phyloP scores from a whole-genome alignment of 2,113 vertebrate genomes.

The Pedionomus torquatus region DNA sequence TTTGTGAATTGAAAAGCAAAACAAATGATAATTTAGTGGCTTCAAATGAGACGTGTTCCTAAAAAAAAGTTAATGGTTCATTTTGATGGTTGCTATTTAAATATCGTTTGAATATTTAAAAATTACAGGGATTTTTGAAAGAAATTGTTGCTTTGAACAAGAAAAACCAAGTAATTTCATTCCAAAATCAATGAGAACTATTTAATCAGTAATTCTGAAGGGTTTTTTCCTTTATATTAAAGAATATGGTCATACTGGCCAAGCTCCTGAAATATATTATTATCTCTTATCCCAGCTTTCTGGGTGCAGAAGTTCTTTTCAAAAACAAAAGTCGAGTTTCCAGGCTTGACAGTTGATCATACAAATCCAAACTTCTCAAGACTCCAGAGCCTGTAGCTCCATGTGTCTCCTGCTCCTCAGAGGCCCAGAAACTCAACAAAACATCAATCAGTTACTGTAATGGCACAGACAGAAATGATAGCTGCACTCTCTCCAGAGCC shows the following conservation, averaged over 20 bases:
- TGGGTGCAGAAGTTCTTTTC: neutral
- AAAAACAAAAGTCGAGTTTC: neutral
- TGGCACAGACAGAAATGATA: neutral
- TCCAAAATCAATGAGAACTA: neutral
- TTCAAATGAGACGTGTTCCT: neutral
- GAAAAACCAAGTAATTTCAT: neutral
- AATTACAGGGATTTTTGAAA: neutral
- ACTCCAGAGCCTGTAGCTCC: neutral
- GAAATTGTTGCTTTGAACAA: neutral
- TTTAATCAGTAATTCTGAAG: neutral
- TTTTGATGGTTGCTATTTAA: neutral
- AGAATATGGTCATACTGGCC: neutral
- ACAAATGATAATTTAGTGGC: neutral
- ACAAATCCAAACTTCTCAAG: neutral
- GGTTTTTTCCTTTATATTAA: neutral
- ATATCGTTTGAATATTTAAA: neutral
- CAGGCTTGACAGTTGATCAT: neutral
- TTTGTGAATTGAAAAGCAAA: slow-evolving; percentile 16
- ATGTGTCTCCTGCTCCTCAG: neutral
- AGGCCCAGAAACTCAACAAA: neutral
- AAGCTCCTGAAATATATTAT: neutral
- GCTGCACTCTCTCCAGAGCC: neutral
- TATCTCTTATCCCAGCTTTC: neutral
- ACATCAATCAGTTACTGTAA: neutral
- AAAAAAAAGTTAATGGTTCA: neutral